These are phyloP conservation scores for Myzus persicae DNA, from an alignment of 1,140 invertebrate genomes.

Conservation along the genomic window DNA sequence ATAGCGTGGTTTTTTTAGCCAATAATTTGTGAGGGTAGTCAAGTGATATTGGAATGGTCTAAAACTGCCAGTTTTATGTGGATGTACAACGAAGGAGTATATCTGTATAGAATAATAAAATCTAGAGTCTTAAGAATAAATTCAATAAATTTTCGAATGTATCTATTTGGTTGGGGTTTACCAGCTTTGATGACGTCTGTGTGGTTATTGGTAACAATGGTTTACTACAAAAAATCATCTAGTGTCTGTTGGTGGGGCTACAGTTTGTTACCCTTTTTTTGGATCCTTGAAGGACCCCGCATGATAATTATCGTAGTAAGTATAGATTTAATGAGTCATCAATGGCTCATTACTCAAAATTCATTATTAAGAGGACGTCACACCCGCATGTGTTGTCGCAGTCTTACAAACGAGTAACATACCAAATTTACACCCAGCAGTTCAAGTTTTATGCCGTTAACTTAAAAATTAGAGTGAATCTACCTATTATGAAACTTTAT, in stretches of 20 bases:
- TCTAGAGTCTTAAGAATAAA: conserved; percentile 64
- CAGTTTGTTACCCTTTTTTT: conserved; percentile 80
- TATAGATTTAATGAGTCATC: conserved; percentile 47
- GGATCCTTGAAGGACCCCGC: conserved; percentile 87
- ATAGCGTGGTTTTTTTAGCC: conserved; percentile 69
- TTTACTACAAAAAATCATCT: conserved; percentile 64
- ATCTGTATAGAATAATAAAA: conserved; percentile 85
- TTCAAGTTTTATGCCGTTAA: too few species aligned
- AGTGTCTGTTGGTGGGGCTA: conserved; percentile 86
- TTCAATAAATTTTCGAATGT: conserved; percentile 52
- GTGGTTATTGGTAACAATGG: conserved; percentile 75
- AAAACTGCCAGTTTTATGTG: conserved; percentile 91
- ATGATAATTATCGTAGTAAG: conserved; percentile 79
- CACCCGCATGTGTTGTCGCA: too few species aligned
- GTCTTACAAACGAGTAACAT: too few species aligned
- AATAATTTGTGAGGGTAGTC: conserved; percentile 80
- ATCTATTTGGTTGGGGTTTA: conserved; percentile 79
- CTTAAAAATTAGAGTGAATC: too few species aligned
- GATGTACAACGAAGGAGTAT: conserved; percentile 93
- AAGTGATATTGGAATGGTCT: conserved; percentile 84
- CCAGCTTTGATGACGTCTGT: conserved; percentile 76
- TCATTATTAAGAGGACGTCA: too few species aligned
- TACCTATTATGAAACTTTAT: too few species aligned
- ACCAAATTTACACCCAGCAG: too few species aligned
- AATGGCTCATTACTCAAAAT: background rate